These are phyloP conservation scores for Hypolimnas misippus DNA, from an alignment of 2,888 invertebrate species.

Conservation along the genomic window DNA sequence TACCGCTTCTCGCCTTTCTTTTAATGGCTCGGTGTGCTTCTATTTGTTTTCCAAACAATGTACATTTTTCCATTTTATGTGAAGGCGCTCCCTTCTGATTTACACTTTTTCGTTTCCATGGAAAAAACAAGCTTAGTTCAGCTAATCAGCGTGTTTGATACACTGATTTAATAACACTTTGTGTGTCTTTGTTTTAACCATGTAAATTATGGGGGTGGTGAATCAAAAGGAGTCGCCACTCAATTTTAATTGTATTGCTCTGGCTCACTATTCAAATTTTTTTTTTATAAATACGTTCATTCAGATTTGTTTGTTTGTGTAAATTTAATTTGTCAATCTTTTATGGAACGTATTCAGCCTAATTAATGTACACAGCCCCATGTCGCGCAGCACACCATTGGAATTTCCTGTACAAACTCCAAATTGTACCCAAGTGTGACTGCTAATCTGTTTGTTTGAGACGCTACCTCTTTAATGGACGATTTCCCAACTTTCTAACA, in stretches of 20 bases:
- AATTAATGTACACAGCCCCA: conserved; percentile 24
- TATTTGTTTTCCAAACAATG: conserved; percentile 56
- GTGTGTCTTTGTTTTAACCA: conserved; percentile 14
- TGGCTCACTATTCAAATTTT: conserved; percentile 31
- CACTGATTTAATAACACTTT: background rate
- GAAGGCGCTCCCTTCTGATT: conserved; percentile 43
- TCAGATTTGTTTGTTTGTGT: conserved; percentile 14
- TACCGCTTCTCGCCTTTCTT: conserved; percentile 76
- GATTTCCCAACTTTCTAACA: background rate
- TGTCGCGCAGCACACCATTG: conserved; percentile 33
- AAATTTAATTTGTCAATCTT: conserved; percentile 17
- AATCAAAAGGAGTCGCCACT: conserved; percentile 42
- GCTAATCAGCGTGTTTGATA: conserved; percentile 7
- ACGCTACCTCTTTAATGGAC: conserved; percentile 21
- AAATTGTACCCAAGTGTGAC: conserved; percentile 28
- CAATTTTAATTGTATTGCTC: conserved; percentile 31
- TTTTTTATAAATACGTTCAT: conserved; percentile 8
- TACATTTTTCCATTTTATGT: conserved; percentile 43
- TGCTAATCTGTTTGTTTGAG: conserved; percentile 14
- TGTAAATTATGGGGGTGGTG: conserved; percentile 31
- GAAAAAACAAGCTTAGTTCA: conserved; percentile 13
- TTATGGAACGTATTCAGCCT: conserved; percentile 17
- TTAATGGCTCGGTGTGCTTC: conserved; percentile 81
- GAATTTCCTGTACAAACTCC: conserved; percentile 29
- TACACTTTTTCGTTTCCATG: conserved; percentile 25